These are phyloP conservation scores for Pangasius larnaudii DNA, from an alignment of 2,797 vertebrate genomes.

Conservation along the genomic window DNA sequence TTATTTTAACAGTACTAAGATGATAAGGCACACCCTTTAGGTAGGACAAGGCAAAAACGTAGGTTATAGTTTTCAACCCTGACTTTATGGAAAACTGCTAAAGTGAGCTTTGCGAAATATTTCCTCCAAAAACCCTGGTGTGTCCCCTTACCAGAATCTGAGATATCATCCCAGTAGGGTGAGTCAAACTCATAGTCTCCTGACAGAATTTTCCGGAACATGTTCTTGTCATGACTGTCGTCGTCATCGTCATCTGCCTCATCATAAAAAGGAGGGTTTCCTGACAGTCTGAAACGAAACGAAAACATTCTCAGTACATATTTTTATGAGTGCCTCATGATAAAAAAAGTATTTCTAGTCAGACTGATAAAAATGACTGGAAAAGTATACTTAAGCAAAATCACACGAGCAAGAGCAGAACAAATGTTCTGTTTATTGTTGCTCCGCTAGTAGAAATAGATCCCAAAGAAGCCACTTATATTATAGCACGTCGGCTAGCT, in stretches of 20 bases:
- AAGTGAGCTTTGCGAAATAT: background rate
- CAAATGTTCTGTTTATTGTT: background rate
- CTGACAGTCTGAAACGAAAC: conserved; percentile 87
- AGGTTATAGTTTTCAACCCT: background rate
- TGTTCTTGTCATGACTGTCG: conserved; percentile 93
- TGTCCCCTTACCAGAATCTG: conserved; percentile 85
- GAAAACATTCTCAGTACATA: background rate
- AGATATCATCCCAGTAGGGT: conserved; percentile 98
- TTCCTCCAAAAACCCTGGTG: background rate
- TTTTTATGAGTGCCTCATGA: background rate
- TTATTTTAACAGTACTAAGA: background rate
- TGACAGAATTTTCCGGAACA: conserved; percentile 95
- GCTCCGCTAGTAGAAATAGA: background rate
- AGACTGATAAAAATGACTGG: background rate
- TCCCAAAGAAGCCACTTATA: background rate
- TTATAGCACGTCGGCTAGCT: background rate
- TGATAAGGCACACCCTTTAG: background rate
- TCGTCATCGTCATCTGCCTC: conserved; percentile 93
- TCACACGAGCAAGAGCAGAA: too few species aligned
- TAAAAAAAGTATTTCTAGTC: background rate
- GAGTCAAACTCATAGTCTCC: conserved; percentile 97
- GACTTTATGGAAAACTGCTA: background rate
- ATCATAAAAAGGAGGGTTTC: conserved; percentile 98
- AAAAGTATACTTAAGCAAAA: background rate
- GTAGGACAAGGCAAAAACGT: background rate